Percentiles rank a stretch among this genome's conserved stretches.
phyloP scores from a whole-genome alignment of 2,113 vertebrate species.

The Pachycephala philippinensis region DNA sequence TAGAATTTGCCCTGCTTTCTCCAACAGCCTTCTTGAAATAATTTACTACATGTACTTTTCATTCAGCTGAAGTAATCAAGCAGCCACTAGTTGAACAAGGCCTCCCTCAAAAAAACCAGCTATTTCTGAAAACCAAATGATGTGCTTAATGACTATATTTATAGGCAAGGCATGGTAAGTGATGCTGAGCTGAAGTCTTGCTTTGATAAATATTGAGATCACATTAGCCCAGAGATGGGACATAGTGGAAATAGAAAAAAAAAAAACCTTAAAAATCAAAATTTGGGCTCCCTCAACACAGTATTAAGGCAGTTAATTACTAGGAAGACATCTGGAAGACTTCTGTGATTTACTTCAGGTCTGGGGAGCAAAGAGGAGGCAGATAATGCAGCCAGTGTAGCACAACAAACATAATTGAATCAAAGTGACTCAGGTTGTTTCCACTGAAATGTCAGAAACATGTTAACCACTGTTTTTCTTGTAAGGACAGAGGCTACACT shows the following conservation, averaged over 20 bases:
- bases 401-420: neutral
- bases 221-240: neutral
- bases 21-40: neutral
- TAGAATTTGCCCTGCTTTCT: neutral
- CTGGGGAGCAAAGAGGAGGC: neutral
- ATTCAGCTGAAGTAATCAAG: constrained; percentile 25
- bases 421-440: neutral
- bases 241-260: neutral
- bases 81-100: neutral
- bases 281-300: neutral
- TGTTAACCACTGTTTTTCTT: neutral
- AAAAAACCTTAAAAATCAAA: fast-evolving
- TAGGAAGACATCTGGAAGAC: neutral
- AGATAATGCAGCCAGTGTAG: neutral
- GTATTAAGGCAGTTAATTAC: neutral
- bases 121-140: constrained; percentile 54
- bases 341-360: neutral
- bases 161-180: neutral
- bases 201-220: neutral
- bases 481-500: neutral
- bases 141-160: neutral
- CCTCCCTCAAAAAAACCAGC: neutral
- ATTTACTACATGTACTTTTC: neutral
- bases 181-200: neutral
- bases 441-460: neutral